Base-by-base conservation (phyloP, 2,888 invertebrate species). In the Spodoptera picta region DNA sequence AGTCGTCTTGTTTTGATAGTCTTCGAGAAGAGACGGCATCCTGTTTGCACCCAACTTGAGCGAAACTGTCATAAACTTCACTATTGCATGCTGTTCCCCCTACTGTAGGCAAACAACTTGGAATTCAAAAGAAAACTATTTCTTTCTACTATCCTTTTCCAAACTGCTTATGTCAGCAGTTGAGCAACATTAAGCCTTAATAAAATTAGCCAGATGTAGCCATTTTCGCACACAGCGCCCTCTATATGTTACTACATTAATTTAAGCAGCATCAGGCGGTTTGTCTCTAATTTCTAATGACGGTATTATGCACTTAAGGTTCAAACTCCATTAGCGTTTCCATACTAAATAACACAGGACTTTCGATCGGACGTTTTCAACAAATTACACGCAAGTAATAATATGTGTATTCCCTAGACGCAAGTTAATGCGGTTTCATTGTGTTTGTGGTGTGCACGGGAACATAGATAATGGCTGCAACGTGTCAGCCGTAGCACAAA, bases 401-500 rank as follows among this genome's bases (percentile, higher is more conserved):
- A 60, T 60, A 69, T 69, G 60, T 59, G 58, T 68, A 56, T 68
- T 68, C 73, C 67, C 59, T 72, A 73, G 64, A 73, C 65, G 60
- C 64, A 72, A 69, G 71, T 73, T 66, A 80, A 80, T 72, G 75
- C 43, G 69, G 81, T 76, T 81, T 69, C 69, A 74, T 75, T 79
- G 67, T 76, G 73, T 70, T 68, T 78, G 78, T 67, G 72, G 77
- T 65, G 64, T 80, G 52, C 60, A 70, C 61, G 61, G 61, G 14
- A 70, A 64, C 79, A 73, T 76, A 80, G 73, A 81, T 81, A 80
- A 83, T 72, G 71, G 72, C 63, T 72, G 73, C 73, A 76, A 75
- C 80, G 79, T 77, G 80, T 76, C 73, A 73, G 77, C 63, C 63
- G 64, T 65, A 68, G 70, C 61, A 65, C 60, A 75, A 63, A 80